Evolutionary conservation across 2,888 invertebrate species (phyloP), one percentile per base, ranked within the genome.

Genomic region (Protophormia terraenovae): DNA sequence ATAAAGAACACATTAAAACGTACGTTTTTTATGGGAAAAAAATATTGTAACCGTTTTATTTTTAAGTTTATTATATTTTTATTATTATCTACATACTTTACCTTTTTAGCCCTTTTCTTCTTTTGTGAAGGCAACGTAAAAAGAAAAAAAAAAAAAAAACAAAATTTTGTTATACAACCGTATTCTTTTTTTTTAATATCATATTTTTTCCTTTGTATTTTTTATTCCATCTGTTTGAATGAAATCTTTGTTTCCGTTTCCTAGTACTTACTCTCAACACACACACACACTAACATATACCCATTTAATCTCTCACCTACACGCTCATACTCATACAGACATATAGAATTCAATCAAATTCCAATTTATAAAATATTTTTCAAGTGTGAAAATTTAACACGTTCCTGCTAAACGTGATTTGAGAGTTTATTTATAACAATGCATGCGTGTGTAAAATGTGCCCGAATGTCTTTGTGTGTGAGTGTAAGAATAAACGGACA

Each of bases 301-400:
- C 32, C 22, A 58, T 32, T 41, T 16, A 66, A 41, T 47, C 32
- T 58, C 16, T 69, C 32, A 84, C n/a, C n/a, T n/a, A n/a, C n/a
- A n/a, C n/a, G n/a, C 16, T 16, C 66, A 79, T 50, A 71, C 64
- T 60, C 12, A 7, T 53, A 45, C 67, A 41, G 19, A 75, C 50
- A 29, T 62, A 35, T 58, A 73, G 55, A 73, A 80, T 84, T 86
- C 86, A 85, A 83, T 85, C 80, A 87, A 80, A 85, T 81, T 85
- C 80, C 86, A 87, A 85, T 87, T 87, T 87, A 86, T 67, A 86
- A 47, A 84, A 87, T 90, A 89, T 90, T 90, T 87, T 84, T 90
- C 90, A 91, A 90, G 89, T 90, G 90, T 90, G 89, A 89, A 90
- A 90, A 90, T 90, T 89, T 89, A 91, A 90, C 90, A 91, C 90